Evolutionary conservation across 2,113 vertebrate species (phyloP), one percentile per base, ranked within the genome.

Genomic region (Hemichromis elongatus): DNA sequence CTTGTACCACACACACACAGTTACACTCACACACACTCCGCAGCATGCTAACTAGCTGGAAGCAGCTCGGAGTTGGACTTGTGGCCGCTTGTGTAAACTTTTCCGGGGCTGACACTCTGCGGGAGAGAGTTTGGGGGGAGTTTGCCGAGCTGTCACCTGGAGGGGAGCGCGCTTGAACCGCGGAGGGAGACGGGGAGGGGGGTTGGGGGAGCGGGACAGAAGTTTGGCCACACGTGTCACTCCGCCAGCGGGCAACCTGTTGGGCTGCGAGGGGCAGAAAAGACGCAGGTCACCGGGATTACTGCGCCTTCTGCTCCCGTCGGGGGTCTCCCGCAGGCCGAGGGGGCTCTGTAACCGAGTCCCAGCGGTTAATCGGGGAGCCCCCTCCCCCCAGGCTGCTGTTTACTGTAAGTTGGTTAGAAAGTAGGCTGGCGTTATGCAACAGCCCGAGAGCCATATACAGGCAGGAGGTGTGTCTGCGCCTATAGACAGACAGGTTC

Each of bases 141-240:
- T 94, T 93, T 90, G 89, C 21, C 87, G 87, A 88, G 91, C 93
- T 95, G 94, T 94, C 94, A 94, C 13, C 75, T 81, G 24, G 56
- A 50, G 52, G 83, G 68, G 45, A 77, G 85, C 54, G 84, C 19
- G 6, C 54, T 28, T 83, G 88, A 75, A 79, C 35, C 30, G 21
- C 59, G 80, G 42, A 9, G 10, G 66, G 53, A 5, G 28, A 45
- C 16, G 3, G 68, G 77, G 59, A 86, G 13, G 3, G 79, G 80
- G 56, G n/a, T n/a, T n/a, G n/a, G n/a, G 88, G 61, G 80, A 55
- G 78, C 21, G 18, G 70, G 81, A 57, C 79, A 85, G 85, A 94
- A 94, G 92, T 94, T 94, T 94, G 93, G 81, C 88, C 93, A 93
- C 93, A 95, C 94, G 93, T 95, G 94, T 95, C 94, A 93, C 83